Conservation (phyloP, 2,888 invertebrate species). For the Tetragonula carbonaria region DNA sequence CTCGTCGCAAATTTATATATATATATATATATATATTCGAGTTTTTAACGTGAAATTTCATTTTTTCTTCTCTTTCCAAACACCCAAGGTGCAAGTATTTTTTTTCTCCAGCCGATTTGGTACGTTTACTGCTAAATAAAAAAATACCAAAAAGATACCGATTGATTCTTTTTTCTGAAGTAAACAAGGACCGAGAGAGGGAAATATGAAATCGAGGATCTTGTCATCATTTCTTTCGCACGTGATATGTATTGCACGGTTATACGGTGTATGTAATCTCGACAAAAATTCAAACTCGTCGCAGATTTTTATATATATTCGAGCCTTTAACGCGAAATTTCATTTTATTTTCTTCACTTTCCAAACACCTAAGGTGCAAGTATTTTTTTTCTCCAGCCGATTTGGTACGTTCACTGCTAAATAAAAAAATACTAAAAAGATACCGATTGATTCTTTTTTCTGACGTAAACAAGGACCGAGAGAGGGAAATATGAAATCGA, state of each 20-base stretch:
- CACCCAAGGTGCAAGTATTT: neutral
- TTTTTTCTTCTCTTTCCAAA: neutral
- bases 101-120: neutral
- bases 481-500: slow-evolving; percentile 30
- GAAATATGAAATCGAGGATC: too few species aligned
- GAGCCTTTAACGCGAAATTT: neutral
- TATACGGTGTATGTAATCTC: too few species aligned
- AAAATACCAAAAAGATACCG: neutral
- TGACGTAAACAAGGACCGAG: neutral
- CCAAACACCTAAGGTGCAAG: neutral
- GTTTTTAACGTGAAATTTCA: neutral
- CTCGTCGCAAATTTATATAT: too few species aligned
- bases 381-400: neutral
- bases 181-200: neutral
- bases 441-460: neutral
- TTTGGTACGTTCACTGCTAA: neutral
- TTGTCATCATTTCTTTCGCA: too few species aligned
- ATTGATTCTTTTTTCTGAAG: neutral
- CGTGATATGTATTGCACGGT: too few species aligned
- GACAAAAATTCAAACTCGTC: too few species aligned
- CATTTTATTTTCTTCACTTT: neutral
- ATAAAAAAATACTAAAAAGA: neutral
- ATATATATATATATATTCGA: neutral
- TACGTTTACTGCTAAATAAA: neutral
- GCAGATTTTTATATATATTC: neutral